Percentiles rank a stretch among this genome's conserved stretches.
phyloP scores from a whole-genome alignment of 2,113 vertebrate genomes.

The Circaetus gallicus region DNA sequence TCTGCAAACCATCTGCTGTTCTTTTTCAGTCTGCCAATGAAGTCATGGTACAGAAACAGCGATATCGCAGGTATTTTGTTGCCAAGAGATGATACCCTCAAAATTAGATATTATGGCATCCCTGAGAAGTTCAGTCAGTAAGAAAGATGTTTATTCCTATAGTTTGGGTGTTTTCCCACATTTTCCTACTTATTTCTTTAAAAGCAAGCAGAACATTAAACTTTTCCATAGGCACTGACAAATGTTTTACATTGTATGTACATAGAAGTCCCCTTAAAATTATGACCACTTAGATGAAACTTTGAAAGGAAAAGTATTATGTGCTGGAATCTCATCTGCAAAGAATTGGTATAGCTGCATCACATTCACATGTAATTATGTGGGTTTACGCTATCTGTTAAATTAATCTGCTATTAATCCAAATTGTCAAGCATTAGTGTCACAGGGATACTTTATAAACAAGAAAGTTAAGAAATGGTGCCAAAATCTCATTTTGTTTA shows the following conservation, averaged over 20 bases:
- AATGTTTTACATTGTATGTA: background rate
- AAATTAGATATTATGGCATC: background rate
- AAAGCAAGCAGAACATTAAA: background rate
- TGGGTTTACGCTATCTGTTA: background rate
- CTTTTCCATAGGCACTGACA: background rate
- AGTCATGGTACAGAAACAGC: conserved; percentile 14
- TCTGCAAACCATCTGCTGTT: conserved; percentile 44
- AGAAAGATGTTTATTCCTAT: background rate
- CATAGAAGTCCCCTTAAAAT: background rate
- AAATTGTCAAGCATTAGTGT: background rate
- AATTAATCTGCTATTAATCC: background rate
- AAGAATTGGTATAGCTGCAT: background rate
- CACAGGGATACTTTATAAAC: background rate
- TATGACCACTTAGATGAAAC: background rate
- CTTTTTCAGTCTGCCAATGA: conserved; percentile 47
- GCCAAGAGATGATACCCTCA: conserved; percentile 6
- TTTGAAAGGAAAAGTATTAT: background rate
- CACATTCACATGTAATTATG: background rate
- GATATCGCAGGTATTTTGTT: conserved; percentile 10
- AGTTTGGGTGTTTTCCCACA: background rate
- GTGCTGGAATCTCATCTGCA: background rate
- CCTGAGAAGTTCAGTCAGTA: background rate
- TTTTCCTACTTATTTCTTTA: background rate
- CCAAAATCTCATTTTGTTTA: background rate
- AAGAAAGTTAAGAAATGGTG: background rate